Percentiles rank a stretch among this genome's conserved stretches.
phyloP scores from a whole-genome alignment of 2,797 vertebrate species.

The Mus minutoides region DNA sequence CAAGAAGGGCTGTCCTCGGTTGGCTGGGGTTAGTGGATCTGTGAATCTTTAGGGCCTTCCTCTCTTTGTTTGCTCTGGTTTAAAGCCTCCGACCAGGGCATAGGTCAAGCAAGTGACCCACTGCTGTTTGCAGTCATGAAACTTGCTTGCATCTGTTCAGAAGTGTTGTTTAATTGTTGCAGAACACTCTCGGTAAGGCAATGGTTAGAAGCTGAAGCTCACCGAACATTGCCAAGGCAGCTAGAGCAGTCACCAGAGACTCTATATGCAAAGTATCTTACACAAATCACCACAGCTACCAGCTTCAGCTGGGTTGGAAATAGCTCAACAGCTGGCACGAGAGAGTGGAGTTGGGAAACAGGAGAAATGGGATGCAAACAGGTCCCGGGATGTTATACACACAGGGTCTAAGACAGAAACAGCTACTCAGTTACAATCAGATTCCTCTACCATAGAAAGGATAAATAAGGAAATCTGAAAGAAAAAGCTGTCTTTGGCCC shows the following conservation, averaged over 20 bases:
- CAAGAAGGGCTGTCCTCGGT: not conserved
- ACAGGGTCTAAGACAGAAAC: not conserved
- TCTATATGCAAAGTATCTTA: not conserved
- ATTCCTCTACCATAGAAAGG: not conserved
- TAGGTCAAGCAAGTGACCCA: not conserved
- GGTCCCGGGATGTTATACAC: not conserved
- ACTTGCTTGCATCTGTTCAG: not conserved
- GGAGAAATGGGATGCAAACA: not conserved
- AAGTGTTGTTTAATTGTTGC: not conserved
- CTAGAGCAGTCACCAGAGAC: conserved; percentile 33
- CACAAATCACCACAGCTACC: conserved; percentile 13
- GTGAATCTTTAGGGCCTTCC: not conserved
- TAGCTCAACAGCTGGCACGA: not conserved
- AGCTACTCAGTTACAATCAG: not conserved
- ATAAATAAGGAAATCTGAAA: not conserved
- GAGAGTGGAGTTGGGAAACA: not conserved
- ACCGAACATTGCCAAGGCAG: not conserved
- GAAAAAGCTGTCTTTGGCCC: not conserved
- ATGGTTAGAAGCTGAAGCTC: not conserved
- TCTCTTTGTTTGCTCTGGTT: conserved; percentile 56
- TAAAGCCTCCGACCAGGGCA: conserved; percentile 57
- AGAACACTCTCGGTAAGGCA: not conserved
- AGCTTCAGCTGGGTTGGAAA: conserved; percentile 13
- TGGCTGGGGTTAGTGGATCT: not conserved
- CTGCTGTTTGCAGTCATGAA: not conserved